Base-by-base conservation (phyloP, 2,888 invertebrate species). In the Laspeyria flexula region DNA sequence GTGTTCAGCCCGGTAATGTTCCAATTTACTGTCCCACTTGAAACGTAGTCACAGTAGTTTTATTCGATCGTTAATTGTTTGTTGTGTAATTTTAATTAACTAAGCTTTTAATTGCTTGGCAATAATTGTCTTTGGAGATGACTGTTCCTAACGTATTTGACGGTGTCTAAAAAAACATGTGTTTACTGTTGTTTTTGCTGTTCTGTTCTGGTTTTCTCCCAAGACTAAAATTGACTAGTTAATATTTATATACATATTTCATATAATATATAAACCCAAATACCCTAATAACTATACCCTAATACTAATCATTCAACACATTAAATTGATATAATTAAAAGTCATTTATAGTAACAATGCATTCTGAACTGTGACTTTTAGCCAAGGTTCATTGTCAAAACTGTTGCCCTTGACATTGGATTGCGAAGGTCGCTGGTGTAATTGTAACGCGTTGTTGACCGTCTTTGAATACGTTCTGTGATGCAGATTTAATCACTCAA, bases 381-480 rank as follows among this genome's bases (percentile, higher is more conserved):
- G 47, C 37, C 37, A 44, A 52, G 68, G 68, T 71, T 71, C 70
- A 72, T 61, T 71, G 69, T 55, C 67, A 54, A 60, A 61, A 67
- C 34, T 56, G 56, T 29, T 54, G 44, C 52, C 43, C 83, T 81
- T 84, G 84, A 83, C 83, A 81, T 79, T 83, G 83, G 63, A 53
- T 56, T 39, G 51, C 63, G 71, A 78, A 80, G 81, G 77, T 71
- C 74, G 61, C 48, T 43, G 21, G 46, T 43, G 61, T 64, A 62
- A 65, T 60, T 61, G 64, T 69, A 60, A 60, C 43, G 51, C 45
- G 45, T 35, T 58, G 56, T 55, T 53, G 57, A 53, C 56, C 57
- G 48, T 53, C 54, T 56, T 64, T 55, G 63, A 57, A 43, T 43
- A 47, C 41, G 54, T 37, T 35, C 18, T 57, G 55, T 56, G 41